phyloP scores from a whole-genome alignment of 2,888 invertebrate genomes.

The Apantesis nais region DNA sequence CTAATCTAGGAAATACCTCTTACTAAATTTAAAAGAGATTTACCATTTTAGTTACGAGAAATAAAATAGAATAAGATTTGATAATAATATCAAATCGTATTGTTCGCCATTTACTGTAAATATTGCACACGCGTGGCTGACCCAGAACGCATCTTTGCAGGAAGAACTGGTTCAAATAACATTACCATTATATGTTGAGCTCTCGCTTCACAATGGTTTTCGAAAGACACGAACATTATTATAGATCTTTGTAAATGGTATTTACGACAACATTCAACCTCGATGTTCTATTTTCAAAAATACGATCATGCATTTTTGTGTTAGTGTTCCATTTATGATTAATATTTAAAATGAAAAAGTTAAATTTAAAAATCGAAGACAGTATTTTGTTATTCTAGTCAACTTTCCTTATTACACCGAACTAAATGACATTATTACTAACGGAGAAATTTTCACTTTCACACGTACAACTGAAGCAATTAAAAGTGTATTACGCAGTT shows the following conservation, averaged over 20 bases:
- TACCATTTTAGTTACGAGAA: no score
- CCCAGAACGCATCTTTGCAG: slow-evolving; percentile 60
- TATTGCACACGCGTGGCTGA: slow-evolving; percentile 60
- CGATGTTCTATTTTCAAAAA: slow-evolving; percentile 59
- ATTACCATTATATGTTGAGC: slow-evolving; percentile 54
- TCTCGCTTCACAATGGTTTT: slow-evolving; percentile 18
- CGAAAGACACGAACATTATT: slow-evolving; percentile 13
- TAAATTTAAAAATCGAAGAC: slow-evolving; percentile 15
- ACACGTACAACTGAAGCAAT: slow-evolving; percentile 45
- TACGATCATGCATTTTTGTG: slow-evolving; percentile 38
- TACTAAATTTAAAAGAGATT: no score
- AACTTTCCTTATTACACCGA: slow-evolving; percentile 41
- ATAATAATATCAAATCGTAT: not conserved
- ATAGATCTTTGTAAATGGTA: slow-evolving; percentile 43
- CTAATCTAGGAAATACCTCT: no score
- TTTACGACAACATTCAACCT: slow-evolving; percentile 41
- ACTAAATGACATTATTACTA: slow-evolving; percentile 37
- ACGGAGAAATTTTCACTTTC: slow-evolving; percentile 54
- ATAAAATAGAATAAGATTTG: no score
- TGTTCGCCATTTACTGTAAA: slow-evolving; percentile 43
- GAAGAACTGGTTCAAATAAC: slow-evolving; percentile 58
- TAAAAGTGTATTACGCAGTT: slow-evolving; percentile 36
- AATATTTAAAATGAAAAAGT: slow-evolving; percentile 9
- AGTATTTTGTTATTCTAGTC: slow-evolving; percentile 21
- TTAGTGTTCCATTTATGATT: slow-evolving; percentile 41